Evolutionary conservation across 2,113 vertebrate species (phyloP).

Genomic region (Tupaia chinensis): DNA sequence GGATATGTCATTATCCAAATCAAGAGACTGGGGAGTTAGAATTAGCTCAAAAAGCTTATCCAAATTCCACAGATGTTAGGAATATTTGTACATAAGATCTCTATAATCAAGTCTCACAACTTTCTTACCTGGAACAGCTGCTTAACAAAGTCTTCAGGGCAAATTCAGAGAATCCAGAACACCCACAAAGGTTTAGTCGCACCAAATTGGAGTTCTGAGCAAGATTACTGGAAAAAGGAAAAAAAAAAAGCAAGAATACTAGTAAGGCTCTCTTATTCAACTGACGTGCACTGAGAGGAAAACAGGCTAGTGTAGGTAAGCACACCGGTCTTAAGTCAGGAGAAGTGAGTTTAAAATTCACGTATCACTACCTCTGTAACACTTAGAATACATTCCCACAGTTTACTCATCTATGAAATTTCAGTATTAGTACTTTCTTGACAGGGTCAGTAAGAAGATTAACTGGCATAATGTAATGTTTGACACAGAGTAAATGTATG

Average conservation of each 20-base stretch:
- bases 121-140: conserved; percentile 89
- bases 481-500: background rate
- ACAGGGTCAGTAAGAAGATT: background rate
- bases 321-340: background rate
- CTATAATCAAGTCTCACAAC: background rate
- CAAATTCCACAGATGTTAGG: background rate
- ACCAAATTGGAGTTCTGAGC: conserved; percentile 89
- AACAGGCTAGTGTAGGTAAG: background rate
- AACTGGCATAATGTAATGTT: background rate
- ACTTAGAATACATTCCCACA: background rate
- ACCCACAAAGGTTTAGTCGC: conserved; percentile 94
- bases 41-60: background rate
- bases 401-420: background rate
- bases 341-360: conserved; percentile 12
- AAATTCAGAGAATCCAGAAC: conserved; percentile 91
- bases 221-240: conserved; percentile 87
- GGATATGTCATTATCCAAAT: background rate
- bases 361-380: background rate
- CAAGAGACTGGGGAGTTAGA: background rate
- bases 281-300: background rate
- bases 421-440: background rate
- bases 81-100: background rate
- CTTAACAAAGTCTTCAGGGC: conserved; percentile 88
- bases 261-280: background rate
- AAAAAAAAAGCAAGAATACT: background rate